These are phyloP conservation scores for Sander vitreus DNA, from an alignment of 2,113 vertebrate genomes.

Conservation along the genomic window DNA sequence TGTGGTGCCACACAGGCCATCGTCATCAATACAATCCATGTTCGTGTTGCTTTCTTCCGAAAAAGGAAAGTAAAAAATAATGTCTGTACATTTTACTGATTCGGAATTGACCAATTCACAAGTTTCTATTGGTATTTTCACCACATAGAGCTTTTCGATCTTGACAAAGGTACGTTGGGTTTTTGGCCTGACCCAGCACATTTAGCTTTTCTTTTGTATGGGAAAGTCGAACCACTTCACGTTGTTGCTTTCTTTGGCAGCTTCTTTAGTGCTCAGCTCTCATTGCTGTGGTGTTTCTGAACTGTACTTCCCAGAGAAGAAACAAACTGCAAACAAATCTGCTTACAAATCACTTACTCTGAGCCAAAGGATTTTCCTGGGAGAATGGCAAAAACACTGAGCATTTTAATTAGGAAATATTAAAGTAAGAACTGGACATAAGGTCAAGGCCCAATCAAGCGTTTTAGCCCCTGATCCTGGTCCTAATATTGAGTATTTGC, in stretches of 20 bases:
- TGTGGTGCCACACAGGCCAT: slow-evolving; percentile 18
- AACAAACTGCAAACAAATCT: slow-evolving; percentile 3
- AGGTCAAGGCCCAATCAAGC: slow-evolving; percentile 16
- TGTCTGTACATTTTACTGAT: neutral
- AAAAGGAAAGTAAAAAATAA: neutral
- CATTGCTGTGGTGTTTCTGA: slow-evolving; percentile 6
- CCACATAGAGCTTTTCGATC: neutral
- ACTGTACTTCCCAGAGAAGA: neutral
- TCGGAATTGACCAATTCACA: neutral
- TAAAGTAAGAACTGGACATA: slow-evolving; percentile 2
- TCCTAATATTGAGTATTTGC: neutral
- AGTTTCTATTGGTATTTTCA: neutral
- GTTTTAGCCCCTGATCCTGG: neutral
- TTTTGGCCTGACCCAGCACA: neutral
- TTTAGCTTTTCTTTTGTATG: neutral
- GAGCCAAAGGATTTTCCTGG: neutral
- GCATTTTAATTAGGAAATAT: slow-evolving; percentile 14
- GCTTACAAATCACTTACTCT: neutral
- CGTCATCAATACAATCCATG: neutral
- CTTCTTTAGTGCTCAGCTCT: slow-evolving; percentile 1
- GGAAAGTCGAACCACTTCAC: slow-evolving; percentile 1
- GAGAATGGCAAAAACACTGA: neutral
- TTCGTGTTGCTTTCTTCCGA: neutral
- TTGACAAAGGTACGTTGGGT: neutral
- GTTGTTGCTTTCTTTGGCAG: slow-evolving; percentile 21